A percentile compares a stretch with the other conserved stretches of the same genome.
Evolutionary conservation across 2,797 vertebrate species (phyloP).

Genomic region (Yasuhikotakia modesta): DNA sequence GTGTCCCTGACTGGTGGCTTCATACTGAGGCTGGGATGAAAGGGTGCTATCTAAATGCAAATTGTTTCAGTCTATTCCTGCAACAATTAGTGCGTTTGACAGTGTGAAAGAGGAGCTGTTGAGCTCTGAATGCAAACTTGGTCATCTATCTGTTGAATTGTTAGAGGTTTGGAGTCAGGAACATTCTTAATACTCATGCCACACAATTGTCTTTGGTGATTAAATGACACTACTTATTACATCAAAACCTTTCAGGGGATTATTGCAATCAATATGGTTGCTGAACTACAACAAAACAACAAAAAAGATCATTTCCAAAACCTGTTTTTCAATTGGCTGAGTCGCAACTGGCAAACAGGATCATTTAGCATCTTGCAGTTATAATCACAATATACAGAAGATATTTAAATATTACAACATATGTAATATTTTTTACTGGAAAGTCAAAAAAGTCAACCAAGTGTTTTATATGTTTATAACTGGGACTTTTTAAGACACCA

Average conservation of each 20-base stretch:
- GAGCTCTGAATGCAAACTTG: slow-evolving; percentile 29
- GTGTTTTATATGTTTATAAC: too few species aligned
- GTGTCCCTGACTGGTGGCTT: slow-evolving; percentile 69
- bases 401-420: neutral
- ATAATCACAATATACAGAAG: neutral
- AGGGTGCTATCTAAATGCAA: slow-evolving; percentile 62
- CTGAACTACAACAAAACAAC: slow-evolving; percentile 29
- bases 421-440: too few species aligned
- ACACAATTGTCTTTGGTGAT: slow-evolving; percentile 40
- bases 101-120: slow-evolving; percentile 48
- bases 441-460: too few species aligned
- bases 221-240: slow-evolving; percentile 25
- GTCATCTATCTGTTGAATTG: slow-evolving; percentile 42
- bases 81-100: slow-evolving; percentile 68
- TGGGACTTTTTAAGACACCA: too few species aligned
- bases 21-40: slow-evolving; percentile 66
- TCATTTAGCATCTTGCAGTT: neutral
- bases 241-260: slow-evolving; percentile 40
- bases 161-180: slow-evolving; percentile 29
- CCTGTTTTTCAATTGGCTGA: neutral
- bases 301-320: neutral
- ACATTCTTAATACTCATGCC: slow-evolving; percentile 41
- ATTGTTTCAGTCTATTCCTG: slow-evolving; percentile 56
- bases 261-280: slow-evolving; percentile 45
- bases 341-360: neutral